These are phyloP conservation scores for Phenganax subtilis DNA, from an alignment of 92 coral and sea anemone species.

Conservation along the genomic window DNA sequence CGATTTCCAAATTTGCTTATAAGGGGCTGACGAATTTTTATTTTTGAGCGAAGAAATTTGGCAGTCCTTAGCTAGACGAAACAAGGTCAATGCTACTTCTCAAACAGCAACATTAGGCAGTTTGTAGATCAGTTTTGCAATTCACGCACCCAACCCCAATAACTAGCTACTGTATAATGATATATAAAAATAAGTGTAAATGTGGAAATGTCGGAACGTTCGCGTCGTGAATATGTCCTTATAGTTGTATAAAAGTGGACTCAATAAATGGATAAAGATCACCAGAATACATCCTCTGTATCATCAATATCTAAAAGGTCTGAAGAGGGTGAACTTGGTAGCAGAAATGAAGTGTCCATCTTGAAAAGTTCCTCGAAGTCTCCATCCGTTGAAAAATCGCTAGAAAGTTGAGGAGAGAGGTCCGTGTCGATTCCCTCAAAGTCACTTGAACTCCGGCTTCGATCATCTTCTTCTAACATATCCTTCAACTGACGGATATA, in stretches of 20 bases:
- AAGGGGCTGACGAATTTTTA: neutral
- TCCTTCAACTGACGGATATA: constrained; percentile 70
- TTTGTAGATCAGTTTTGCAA: neutral
- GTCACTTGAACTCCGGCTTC: constrained; percentile 41
- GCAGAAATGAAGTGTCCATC: constrained; percentile 41
- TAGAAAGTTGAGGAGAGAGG: constrained; percentile 39
- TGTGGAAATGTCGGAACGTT: constrained; percentile 27
- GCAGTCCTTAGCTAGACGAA: neutral
- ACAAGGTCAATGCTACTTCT: neutral
- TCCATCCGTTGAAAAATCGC: constrained; percentile 44
- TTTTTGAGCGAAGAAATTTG: neutral
- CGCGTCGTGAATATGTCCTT: constrained; percentile 32
- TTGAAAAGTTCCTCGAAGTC: constrained; percentile 42
- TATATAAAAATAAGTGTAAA: constrained; percentile 18
- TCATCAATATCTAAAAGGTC: constrained; percentile 40
- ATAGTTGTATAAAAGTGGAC: constrained; percentile 21
- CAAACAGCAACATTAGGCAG: neutral
- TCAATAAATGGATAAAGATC: constrained; percentile 9
- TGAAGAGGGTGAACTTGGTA: constrained; percentile 35
- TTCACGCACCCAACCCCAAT: constrained; percentile 8
- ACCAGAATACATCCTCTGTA: constrained; percentile 40
- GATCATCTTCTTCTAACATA: constrained; percentile 55
- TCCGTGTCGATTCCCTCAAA: constrained; percentile 40
- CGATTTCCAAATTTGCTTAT: neutral
- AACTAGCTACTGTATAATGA: constrained; percentile 1